Base-by-base conservation (phyloP, 2,113 vertebrate species). In the Martes martes region DNA sequence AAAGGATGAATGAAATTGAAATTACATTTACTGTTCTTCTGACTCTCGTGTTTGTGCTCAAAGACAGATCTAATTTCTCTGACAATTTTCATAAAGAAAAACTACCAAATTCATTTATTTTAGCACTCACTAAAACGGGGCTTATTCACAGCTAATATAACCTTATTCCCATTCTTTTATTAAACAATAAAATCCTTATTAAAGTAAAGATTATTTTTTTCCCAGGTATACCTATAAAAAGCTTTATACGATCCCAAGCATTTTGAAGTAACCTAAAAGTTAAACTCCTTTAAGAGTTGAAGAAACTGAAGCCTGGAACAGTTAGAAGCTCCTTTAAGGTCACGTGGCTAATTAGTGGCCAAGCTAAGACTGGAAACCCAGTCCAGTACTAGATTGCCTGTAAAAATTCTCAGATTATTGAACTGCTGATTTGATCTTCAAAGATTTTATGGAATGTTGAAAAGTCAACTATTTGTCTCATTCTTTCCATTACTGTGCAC, bases 71-170 rank as follows among this genome's bases (percentile, higher is more conserved):
- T 91, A 95, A 97, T 96, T 96, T 97, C 74, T 84, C 57, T 95
- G 52, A 83, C 59, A 95, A 71, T 97, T 95, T 96, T 96, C 86
- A 94, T 88, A 90, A 88, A 96, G 85, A 96, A 96, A 98, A 91
- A 97, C 91, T 95, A 94, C 50, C 50, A 96, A 97, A 97, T 96
- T 97, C 95, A 97, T 97, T 91, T 94, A 93, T 91, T 97, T 97
- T 96, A 95, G 18, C 88, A 88, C 31, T 97, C 71, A 67, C 33
- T 82, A 92, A 97, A 96, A 82, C 2, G 47, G 31, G 55, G 23
- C 19, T 97, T 93, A 92, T 85, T 73, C 71, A 78, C 39, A 88
- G 31, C 39, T 92, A 95, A 95, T 83, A 84, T 87, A 88, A 89
- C 24, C 90, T 55, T 90, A 85, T 92, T 92, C 65, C 10, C 59